Conservation (phyloP, 2,797 vertebrate genomes). For the Sebastes vulpes region DNA sequence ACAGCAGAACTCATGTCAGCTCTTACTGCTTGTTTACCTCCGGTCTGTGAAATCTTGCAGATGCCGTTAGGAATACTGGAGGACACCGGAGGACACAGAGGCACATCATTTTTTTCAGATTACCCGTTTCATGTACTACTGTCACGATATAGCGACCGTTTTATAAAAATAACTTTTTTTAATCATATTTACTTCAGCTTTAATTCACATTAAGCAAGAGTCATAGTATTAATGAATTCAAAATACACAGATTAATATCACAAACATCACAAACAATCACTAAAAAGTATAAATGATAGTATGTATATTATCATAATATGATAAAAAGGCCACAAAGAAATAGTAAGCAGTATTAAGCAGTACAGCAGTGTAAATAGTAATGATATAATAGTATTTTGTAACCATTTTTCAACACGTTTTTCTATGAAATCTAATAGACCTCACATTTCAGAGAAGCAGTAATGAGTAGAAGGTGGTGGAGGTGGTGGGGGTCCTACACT, state of each 20-base stretch:
- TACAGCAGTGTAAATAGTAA: background rate
- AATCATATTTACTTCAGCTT: too few relatives aligned
- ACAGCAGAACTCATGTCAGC: too few relatives aligned
- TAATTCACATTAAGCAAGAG: background rate
- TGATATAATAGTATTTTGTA: background rate
- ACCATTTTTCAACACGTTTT: background rate
- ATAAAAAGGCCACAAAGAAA: background rate
- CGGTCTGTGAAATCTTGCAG: too few relatives aligned
- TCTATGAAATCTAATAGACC: background rate
- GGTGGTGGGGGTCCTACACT: conserved; percentile 39
- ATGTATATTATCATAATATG: background rate
- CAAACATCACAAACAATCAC: too few relatives aligned
- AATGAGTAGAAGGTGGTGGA: conserved; percentile 49
- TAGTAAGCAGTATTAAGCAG: background rate
- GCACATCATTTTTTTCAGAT: too few relatives aligned
- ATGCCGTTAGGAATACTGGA: too few relatives aligned
- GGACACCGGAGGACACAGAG: too few relatives aligned
- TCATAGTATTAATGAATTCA: background rate
- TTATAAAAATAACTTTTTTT: too few relatives aligned
- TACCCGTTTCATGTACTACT: too few relatives aligned
- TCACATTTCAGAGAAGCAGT: conserved; percentile 2
- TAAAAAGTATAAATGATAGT: background rate
- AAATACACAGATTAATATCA: background rate
- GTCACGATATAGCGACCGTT: too few relatives aligned
- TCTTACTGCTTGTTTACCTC: too few relatives aligned